A percentile compares a stretch with the other conserved stretches of the same genome.
These are phyloP conservation scores for Lytechinus variegatus DNA, from an alignment of 35 echinoderm and acorn worm genomes.

Conservation along the genomic window DNA sequence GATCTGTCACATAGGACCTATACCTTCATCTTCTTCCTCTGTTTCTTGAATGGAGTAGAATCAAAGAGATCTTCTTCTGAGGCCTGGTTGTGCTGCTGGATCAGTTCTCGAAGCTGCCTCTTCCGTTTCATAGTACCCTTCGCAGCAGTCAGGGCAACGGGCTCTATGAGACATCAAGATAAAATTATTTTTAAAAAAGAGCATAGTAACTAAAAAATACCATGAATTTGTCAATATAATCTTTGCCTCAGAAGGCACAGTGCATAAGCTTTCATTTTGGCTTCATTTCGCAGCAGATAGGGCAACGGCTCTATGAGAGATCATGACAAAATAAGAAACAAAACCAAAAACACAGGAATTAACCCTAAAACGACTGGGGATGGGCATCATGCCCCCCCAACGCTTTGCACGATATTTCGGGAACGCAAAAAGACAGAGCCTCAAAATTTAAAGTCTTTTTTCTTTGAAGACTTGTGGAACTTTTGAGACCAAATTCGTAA, in stretches of 20 bases:
- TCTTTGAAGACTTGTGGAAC: no score
- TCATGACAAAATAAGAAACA: no score
- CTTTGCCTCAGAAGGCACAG: background rate
- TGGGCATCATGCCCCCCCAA: no score
- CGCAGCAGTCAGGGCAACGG: constrained; percentile 68
- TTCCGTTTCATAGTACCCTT: constrained; percentile 91
- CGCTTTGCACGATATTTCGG: no score
- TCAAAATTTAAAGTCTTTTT: no score
- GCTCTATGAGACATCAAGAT: constrained; percentile 32
- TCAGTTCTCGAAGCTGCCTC: constrained; percentile 81
- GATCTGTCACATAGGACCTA: background rate
- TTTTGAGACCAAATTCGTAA: no score
- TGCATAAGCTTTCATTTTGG: background rate
- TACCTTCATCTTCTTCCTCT: constrained; percentile 48
- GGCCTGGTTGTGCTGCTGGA: constrained; percentile 78
- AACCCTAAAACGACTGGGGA: no score
- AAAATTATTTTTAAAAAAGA: background rate
- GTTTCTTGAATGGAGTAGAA: constrained; percentile 79
- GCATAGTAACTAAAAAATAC: background rate
- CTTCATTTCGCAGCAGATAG: no score
- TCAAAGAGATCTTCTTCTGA: constrained; percentile 90
- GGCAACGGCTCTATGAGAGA: no score
- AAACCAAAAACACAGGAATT: no score
- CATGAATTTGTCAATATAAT: background rate
- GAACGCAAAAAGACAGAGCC: no score